Percentiles rank a stretch among this genome's conserved stretches.
Evolutionary conservation across 2,113 vertebrate species (phyloP).

Genomic region (Hypanus sabinus): DNA sequence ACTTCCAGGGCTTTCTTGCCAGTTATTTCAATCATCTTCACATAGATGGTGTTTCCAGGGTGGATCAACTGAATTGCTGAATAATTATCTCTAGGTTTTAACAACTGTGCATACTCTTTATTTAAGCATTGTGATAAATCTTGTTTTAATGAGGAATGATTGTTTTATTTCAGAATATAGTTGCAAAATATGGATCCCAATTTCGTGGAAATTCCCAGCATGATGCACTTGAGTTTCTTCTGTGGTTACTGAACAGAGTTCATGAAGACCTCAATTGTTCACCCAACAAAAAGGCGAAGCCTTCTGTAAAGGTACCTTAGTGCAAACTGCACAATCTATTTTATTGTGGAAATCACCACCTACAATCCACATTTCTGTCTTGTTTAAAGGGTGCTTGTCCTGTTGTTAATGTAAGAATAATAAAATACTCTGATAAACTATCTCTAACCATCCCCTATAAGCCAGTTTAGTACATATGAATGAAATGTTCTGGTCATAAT

Average conservation of each 20-base stretch:
- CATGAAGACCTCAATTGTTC: slow-evolving; percentile 76
- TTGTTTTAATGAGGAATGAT: background rate
- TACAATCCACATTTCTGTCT: background rate
- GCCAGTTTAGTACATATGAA: background rate
- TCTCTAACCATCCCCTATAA: background rate
- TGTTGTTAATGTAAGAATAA: background rate
- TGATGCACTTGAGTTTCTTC: slow-evolving; percentile 87
- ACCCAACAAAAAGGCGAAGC: slow-evolving; percentile 48
- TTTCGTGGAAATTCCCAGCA: slow-evolving; percentile 87
- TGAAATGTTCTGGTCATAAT: background rate
- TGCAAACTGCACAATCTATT: background rate
- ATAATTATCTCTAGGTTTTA: background rate
- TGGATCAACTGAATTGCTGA: background rate
- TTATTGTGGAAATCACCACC: background rate
- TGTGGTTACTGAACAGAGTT: slow-evolving; percentile 84
- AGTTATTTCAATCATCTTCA: background rate
- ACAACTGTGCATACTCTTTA: background rate
- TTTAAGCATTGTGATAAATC: background rate
- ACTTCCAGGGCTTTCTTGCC: background rate
- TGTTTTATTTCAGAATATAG: slow-evolving; percentile 63
- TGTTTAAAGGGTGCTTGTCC: background rate
- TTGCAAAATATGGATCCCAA: slow-evolving; percentile 81
- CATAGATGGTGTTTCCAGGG: background rate
- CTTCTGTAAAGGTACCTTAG: slow-evolving; percentile 61
- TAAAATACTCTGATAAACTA: background rate